These are phyloP conservation scores for Phaenicophaeus curvirostris DNA, from an alignment of 2,797 vertebrate species.

Conservation along the genomic window DNA sequence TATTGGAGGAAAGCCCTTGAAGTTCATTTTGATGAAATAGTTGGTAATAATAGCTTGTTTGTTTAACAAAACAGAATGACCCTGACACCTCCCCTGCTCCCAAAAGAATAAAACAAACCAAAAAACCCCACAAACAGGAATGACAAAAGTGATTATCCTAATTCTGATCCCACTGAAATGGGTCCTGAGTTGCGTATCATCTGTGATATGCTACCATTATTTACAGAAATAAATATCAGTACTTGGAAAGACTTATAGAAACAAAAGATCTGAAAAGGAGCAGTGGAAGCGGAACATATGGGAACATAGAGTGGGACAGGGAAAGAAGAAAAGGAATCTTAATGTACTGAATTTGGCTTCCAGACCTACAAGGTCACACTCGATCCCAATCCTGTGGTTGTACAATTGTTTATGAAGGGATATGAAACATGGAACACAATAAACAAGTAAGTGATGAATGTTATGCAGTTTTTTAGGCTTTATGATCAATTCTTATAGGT, in stretches of 20 bases:
- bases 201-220: not conserved
- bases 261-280: not conserved
- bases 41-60: not conserved
- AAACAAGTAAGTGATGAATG: not conserved
- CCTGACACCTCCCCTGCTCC: too few species aligned
- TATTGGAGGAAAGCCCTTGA: not conserved
- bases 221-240: not conserved
- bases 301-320: not conserved
- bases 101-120: not conserved
- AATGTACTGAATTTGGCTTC: not conserved
- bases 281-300: not conserved
- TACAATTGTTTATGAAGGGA: not conserved
- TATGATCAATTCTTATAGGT: not conserved
- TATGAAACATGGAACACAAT: not conserved
- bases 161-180: not conserved
- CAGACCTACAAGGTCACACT: not conserved
- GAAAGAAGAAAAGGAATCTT: not conserved
- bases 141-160: not conserved
- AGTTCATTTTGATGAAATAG: not conserved
- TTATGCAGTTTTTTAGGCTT: not conserved
- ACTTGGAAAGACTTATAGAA: not conserved
- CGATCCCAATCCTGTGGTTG: not conserved
- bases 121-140: not conserved
- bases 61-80: not conserved
- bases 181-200: not conserved